These are phyloP conservation scores for Meles meles DNA, from an alignment of 2,113 vertebrate genomes.

Conservation along the genomic window DNA sequence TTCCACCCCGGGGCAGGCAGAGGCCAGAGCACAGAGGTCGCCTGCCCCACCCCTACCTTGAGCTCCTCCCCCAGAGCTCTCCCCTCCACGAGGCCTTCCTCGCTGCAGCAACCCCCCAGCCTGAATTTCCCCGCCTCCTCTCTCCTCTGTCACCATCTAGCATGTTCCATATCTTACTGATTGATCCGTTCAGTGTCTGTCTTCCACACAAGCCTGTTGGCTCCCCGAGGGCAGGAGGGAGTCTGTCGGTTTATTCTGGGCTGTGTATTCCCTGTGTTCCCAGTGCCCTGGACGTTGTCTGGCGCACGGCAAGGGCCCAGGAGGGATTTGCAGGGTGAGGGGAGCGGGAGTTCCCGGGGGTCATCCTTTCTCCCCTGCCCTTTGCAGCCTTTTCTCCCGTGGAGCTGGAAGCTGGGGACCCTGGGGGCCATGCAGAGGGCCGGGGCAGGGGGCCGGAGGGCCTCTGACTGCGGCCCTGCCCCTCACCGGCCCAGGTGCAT, in stretches of 20 bases:
- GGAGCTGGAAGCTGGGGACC: background rate
- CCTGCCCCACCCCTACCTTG: background rate
- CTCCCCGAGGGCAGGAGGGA: background rate
- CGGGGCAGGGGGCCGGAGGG: conserved; percentile 74
- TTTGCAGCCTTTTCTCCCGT: background rate
- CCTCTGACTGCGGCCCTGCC: conserved; percentile 22
- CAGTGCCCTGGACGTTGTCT: background rate
- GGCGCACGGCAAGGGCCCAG: background rate
- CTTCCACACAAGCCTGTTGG: rapidly evolving
- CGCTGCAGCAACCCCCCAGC: rapidly evolving
- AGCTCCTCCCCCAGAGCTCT: no score
- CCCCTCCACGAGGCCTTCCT: background rate
- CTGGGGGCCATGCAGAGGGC: conserved; percentile 80
- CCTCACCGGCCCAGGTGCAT: conserved; percentile 71
- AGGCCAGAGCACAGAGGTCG: background rate
- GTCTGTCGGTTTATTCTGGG: background rate
- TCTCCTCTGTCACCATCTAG: background rate
- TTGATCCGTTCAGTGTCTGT: no score
- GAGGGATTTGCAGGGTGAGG: background rate
- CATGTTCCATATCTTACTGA: background rate
- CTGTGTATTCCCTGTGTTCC: background rate
- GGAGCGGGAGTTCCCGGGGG: background rate
- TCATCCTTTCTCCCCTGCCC: background rate
- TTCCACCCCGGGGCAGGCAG: background rate
- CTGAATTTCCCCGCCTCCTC: background rate